Conservation (phyloP, 1,140 invertebrate genomes). For the Melipona quadrifasciata region DNA sequence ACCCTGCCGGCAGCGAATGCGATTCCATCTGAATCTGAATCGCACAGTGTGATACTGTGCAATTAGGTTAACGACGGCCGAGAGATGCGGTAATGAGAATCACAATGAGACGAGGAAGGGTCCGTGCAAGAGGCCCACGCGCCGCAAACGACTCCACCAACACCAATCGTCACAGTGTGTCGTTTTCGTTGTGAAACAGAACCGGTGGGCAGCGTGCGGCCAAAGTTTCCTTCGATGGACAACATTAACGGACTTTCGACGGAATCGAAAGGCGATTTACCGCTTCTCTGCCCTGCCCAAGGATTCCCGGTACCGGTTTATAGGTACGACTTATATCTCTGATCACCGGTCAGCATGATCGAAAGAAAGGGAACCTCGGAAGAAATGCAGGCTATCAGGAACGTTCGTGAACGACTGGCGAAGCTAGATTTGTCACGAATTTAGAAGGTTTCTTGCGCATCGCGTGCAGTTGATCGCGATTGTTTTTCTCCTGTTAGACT, state of each 20-base stretch:
- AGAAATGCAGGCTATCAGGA: neutral
- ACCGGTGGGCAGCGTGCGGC: constrained; percentile 85
- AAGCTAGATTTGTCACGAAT: neutral
- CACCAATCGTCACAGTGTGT: neutral
- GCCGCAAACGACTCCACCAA: constrained; percentile 19
- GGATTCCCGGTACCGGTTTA: constrained; percentile 82
- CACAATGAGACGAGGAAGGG: constrained; percentile 7
- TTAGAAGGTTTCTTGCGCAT: too few species aligned
- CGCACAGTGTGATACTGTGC: neutral
- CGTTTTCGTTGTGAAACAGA: constrained; percentile 81
- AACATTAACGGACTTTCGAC: constrained; percentile 85
- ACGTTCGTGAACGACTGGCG: neutral
- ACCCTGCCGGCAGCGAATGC: constrained; percentile 16
- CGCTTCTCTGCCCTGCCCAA: constrained; percentile 85
- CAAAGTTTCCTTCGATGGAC: constrained; percentile 85
- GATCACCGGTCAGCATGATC: constrained; percentile 18
- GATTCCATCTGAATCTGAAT: constrained; percentile 17
- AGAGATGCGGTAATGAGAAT: constrained; percentile 52
- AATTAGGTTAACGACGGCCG: constrained; percentile 33
- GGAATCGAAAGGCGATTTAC: constrained; percentile 82
- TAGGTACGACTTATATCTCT: constrained; percentile 73
- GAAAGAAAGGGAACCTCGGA: neutral
- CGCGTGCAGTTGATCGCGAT: too few species aligned
- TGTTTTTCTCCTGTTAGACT: too few species aligned
- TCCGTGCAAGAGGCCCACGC: constrained; percentile 30